Percentiles rank a stretch among this genome's conserved stretches.
phyloP scores from a whole-genome alignment of 2,113 vertebrate species.

The Clarias gariepinus region DNA sequence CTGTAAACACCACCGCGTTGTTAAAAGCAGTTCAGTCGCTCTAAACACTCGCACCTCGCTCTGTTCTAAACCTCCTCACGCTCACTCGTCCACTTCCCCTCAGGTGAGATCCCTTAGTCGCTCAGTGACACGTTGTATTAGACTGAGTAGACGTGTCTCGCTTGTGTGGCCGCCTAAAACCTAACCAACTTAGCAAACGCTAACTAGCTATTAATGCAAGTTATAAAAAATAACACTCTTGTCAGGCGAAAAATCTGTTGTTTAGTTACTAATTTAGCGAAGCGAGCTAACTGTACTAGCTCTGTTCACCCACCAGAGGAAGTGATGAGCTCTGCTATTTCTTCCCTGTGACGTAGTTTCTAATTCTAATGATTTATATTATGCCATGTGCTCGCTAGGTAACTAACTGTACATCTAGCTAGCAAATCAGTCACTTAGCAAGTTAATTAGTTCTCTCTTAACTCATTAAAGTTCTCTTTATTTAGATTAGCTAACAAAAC shows the following conservation, averaged over 20 bases:
- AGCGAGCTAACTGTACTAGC: neutral
- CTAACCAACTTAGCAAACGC: neutral
- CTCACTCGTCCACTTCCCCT: neutral
- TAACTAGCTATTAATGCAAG: neutral
- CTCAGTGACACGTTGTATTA: neutral
- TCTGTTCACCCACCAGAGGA: neutral
- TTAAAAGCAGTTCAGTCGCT: neutral
- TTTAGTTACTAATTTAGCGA: neutral
- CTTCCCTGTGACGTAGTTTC: neutral
- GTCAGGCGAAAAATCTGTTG: neutral
- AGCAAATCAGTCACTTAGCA: neutral
- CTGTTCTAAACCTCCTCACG: neutral
- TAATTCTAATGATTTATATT: neutral
- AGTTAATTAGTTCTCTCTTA: neutral
- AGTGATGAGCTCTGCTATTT: neutral
- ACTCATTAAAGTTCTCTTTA: no score
- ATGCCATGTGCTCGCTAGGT: neutral
- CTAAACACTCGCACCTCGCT: neutral
- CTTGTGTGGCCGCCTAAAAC: neutral
- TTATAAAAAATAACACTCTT: neutral
- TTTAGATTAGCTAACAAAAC: neutral
- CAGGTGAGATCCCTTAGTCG: neutral
- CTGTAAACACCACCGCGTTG: slow-evolving; percentile 31
- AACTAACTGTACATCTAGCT: neutral
- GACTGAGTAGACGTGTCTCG: neutral